Percentiles rank a stretch among this genome's conserved stretches.
phyloP scores from a whole-genome alignment of 2,888 invertebrate genomes.

The Diadegma fenestrale region DNA sequence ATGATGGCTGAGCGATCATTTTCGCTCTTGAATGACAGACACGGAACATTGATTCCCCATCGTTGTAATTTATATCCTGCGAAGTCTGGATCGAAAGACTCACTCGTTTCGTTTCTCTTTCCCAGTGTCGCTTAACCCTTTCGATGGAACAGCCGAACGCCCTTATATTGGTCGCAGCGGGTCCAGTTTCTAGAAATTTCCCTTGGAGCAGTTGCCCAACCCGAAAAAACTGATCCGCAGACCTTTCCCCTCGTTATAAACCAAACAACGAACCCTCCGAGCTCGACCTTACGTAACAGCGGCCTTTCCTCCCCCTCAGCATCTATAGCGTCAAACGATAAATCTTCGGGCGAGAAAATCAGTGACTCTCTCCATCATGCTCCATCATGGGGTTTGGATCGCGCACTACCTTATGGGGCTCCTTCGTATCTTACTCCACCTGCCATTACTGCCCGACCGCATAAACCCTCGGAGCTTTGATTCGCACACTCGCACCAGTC shows the following conservation, averaged over 20 bases:
- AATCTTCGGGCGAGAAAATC: conserved; percentile 68
- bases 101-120: neutral
- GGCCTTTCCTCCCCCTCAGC: conserved; percentile 36
- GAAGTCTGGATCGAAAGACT: conserved; percentile 12
- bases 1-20: conserved; percentile 43
- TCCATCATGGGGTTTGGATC: conserved; percentile 49
- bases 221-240: conserved; percentile 3
- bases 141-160: conserved; percentile 19
- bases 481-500: neutral
- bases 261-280: conserved; percentile 51
- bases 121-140: conserved; percentile 2
- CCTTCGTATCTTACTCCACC: conserved; percentile 58
- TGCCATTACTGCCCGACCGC: conserved; percentile 32
- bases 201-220: conserved; percentile 3
- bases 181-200: conserved; percentile 23
- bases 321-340: conserved; percentile 60
- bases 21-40: conserved; percentile 45
- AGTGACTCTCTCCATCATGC: conserved; percentile 67
- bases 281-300: conserved; percentile 66
- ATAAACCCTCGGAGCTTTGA: neutral
- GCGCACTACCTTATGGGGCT: conserved; percentile 45
- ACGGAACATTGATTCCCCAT: conserved; percentile 58
- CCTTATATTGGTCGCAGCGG: conserved; percentile 25
- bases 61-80: conserved; percentile 57
- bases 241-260: conserved; percentile 27